These are phyloP conservation scores for Aleiodes testaceus DNA, from an alignment of 2,888 invertebrate genomes.

Conservation along the genomic window DNA sequence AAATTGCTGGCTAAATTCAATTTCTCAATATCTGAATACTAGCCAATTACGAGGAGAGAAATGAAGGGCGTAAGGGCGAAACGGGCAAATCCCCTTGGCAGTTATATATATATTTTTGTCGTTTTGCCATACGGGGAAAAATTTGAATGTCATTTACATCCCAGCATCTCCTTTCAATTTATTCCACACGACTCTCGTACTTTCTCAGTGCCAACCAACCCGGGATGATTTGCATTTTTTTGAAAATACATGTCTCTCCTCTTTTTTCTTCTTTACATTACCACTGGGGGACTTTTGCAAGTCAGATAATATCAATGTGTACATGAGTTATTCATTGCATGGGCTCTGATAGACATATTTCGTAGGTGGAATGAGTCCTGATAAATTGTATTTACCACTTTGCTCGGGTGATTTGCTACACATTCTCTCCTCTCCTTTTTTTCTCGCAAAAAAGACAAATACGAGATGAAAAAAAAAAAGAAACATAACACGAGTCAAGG, in stretches of 20 bases:
- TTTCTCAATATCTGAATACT: slow-evolving; percentile 68
- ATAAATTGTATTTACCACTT: slow-evolving; percentile 56
- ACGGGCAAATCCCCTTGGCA: neutral
- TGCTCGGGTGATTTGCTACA: slow-evolving; percentile 46
- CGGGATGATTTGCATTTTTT: slow-evolving; percentile 66
- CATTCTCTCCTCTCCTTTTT: slow-evolving; percentile 22
- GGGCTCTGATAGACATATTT: slow-evolving; percentile 32
- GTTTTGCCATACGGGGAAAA: slow-evolving; percentile 61
- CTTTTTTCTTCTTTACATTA: slow-evolving; percentile 26
- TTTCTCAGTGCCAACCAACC: slow-evolving; percentile 26
- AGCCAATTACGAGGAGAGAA: slow-evolving; percentile 63
- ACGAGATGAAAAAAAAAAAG: slow-evolving; percentile 20
- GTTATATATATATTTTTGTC: slow-evolving; percentile 63
- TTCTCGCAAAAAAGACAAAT: slow-evolving; percentile 33
- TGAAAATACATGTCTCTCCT: slow-evolving; percentile 48
- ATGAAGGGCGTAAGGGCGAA: slow-evolving; percentile 13
- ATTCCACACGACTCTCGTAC: slow-evolving; percentile 54
- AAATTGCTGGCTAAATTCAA: slow-evolving; percentile 62
- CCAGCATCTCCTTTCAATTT: slow-evolving; percentile 65
- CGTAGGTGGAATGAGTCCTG: slow-evolving; percentile 43
- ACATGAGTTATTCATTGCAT: slow-evolving; percentile 39
- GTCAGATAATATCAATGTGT: slow-evolving; percentile 49
- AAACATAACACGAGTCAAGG: slow-evolving; percentile 37
- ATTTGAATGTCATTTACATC: slow-evolving; percentile 70
- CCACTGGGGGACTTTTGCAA: slow-evolving; percentile 52